Evolutionary conservation across 2,888 invertebrate species (phyloP), one percentile per base, ranked within the genome.

Genomic region (Acronicta psi): DNA sequence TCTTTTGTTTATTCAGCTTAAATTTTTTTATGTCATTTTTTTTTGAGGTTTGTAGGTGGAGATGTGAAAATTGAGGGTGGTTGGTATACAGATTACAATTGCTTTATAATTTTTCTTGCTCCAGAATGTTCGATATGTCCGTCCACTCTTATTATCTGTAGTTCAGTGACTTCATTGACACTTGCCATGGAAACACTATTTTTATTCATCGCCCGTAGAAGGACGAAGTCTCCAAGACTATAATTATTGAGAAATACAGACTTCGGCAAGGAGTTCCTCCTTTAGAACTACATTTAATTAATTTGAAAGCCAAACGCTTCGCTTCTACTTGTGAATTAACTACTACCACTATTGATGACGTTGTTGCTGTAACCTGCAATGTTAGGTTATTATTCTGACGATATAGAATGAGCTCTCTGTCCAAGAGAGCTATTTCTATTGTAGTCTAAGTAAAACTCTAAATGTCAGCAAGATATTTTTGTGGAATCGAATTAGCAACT

Each of bases 1-100:
- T 63, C 73, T 71, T 82, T 83, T 83, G 82, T 82, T 84, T 81
- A 75, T 64, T 73, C 43, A 59, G 37, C 67, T 73, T 69, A 54
- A 70, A 59, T 62, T 59, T 57, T 61, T 44, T 58, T 69, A 56
- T 59, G 59, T 55, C 18, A 25, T 36, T 71, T 59, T 61, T 69
- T 63, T 47, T n/a, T 34, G 29, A 14, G 31, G 18, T 18, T 54
- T 47, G 40, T 34, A 25, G 50, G 34, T 14, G 46, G 47, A 51
- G 53, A 67, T 75, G 34, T 62, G 62, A 46, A 52, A 45, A 11
- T 44, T 54, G 6, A 14, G 10, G 31, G 17, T 43, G 14, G 46
- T 13, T 44, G 40, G 31, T 17, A 8, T 17, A 9, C 13, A 11
- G 50, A 72, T 42, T 59, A 49, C 11, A 46, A 46, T 49, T 20